phyloP scores from a whole-genome alignment of 2,797 vertebrate genomes.

The Hoplostethus atlanticus region DNA sequence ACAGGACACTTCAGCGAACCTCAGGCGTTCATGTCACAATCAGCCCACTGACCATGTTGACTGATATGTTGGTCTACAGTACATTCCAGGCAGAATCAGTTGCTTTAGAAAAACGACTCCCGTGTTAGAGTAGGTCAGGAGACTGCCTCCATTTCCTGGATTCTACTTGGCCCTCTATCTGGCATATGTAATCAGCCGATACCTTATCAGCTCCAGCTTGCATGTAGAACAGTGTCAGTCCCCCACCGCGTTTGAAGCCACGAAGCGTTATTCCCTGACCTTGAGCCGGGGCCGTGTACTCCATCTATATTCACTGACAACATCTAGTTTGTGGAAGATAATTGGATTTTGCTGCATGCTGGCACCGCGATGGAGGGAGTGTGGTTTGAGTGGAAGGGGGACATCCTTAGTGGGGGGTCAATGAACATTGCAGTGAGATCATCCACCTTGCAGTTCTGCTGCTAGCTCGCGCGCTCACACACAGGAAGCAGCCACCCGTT shows the following conservation, averaged over 20 bases:
- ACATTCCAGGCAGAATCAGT: slow-evolving; percentile 52
- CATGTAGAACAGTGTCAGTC: slow-evolving; percentile 64
- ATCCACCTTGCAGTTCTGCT: slow-evolving; percentile 57
- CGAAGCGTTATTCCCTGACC: slow-evolving; percentile 75
- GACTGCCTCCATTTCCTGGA: slow-evolving; percentile 56
- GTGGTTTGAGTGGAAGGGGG: slow-evolving; percentile 60
- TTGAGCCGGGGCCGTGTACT: slow-evolving; percentile 72
- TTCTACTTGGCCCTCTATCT: slow-evolving; percentile 62
- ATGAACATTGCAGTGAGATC: slow-evolving; percentile 74
- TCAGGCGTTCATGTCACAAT: slow-evolving; percentile 64
- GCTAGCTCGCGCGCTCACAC: slow-evolving; percentile 47
- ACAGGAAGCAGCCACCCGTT: slow-evolving; percentile 62
- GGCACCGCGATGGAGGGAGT: slow-evolving; percentile 57
- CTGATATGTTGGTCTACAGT: slow-evolving; percentile 62
- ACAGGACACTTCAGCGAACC: slow-evolving; percentile 68
- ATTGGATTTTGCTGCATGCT: slow-evolving; percentile 87
- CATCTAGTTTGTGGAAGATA: slow-evolving; percentile 82
- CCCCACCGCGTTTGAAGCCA: slow-evolving; percentile 66
- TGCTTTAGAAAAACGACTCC: slow-evolving; percentile 20
- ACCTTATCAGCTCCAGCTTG: slow-evolving; percentile 71
- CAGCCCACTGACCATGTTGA: slow-evolving; percentile 62
- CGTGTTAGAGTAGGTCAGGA: slow-evolving; percentile 50
- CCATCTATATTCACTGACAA: slow-evolving; percentile 85
- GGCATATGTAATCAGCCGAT: slow-evolving; percentile 69
- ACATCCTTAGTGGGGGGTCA: slow-evolving; percentile 78